phyloP scores from a whole-genome alignment of 2,113 vertebrate species.

The Thinocorus orbignyianus region DNA sequence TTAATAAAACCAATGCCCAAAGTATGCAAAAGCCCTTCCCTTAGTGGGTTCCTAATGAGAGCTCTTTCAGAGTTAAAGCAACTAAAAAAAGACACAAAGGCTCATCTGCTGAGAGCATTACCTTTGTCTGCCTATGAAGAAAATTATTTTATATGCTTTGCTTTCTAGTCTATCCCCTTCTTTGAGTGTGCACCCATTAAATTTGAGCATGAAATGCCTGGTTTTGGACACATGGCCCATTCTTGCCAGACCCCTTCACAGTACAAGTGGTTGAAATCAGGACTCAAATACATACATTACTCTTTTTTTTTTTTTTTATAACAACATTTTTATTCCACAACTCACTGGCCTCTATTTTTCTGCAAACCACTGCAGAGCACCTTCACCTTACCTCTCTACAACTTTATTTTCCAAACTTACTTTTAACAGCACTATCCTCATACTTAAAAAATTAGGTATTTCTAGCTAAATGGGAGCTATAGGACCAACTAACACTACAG shows the following conservation, averaged over 20 bases:
- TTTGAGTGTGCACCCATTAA: background rate
- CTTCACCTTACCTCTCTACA: background rate
- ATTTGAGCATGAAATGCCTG: background rate
- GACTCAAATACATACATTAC: background rate
- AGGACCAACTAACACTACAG: background rate
- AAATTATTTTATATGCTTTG: background rate
- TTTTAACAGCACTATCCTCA: background rate
- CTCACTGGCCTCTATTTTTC: background rate
- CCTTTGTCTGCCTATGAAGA: background rate
- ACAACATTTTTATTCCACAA: background rate
- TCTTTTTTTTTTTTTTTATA: background rate
- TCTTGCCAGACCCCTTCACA: background rate
- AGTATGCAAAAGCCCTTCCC: background rate
- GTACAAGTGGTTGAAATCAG: background rate
- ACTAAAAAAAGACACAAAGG: background rate
- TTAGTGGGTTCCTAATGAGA: background rate
- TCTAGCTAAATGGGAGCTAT: background rate
- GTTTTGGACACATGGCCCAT: background rate
- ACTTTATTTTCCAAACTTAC: background rate
- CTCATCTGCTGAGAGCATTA: background rate
- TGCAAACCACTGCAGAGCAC: background rate
- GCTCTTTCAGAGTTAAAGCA: background rate
- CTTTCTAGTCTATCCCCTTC: background rate
- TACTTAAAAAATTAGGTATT: background rate
- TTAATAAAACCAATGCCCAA: background rate